Base-by-base conservation (phyloP, 2,797 vertebrate species). In the Gadopsis marmoratus region DNA sequence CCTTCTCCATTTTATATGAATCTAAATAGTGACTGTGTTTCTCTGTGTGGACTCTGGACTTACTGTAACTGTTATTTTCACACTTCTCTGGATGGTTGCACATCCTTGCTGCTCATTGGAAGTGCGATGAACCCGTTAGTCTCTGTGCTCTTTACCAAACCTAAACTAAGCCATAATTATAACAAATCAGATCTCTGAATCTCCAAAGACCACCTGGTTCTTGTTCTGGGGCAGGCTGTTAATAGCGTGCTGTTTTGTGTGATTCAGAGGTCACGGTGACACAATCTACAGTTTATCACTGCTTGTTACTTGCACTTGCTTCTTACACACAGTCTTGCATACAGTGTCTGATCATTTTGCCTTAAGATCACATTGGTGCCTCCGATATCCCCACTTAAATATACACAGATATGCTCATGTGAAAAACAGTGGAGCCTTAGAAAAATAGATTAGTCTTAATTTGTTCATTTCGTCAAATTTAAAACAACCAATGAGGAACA, bases 291-390 rank as follows among this genome's bases (percentile, higher is more conserved):
- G 53, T 81, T 58, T 79, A 82, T 91, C 79, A 84, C 82, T 88
- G 82, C 82, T 90, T 74, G 47, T 75, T 78, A 63, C 68, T 89
- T 88, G 91, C 92, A 91, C 87, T 86, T 51, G 56, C 66, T 74
- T 50, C 58, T 63, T 82, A 79, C 61, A 78, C 78, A 78, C 72
- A 72, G 39, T 82, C 71, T 66, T 70, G 70, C 61, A 82, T 71
- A 76, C 79, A 69, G 47, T 76, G 55, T 90, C 79, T 87, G 50
- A 90, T 84, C 3, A 68, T 83, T 89, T 89, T 93, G 95, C 94
- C 94, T 95, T 95, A 93, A 87, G 66, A 89, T 93, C 93, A 93
- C 94, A 68, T 76, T 60, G 65, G 93, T 95, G 95, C 95, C 95
- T 96, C 92, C 7, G 19, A 87, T 80, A 67, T 65, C 74, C 79